Conservation (phyloP, 2,888 invertebrate genomes). For the Theretra japonica region DNA sequence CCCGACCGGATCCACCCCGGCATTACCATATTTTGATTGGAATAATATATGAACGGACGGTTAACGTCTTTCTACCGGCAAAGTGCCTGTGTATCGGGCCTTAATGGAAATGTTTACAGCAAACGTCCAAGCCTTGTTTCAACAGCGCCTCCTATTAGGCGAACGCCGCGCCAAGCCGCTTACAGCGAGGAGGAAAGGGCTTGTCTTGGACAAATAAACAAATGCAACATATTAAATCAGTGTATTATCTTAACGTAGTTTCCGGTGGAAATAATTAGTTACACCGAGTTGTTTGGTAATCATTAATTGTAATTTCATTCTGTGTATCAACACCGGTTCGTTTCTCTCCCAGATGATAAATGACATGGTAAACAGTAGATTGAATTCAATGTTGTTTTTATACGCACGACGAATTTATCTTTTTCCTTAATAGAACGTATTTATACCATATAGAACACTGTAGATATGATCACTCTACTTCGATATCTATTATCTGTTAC, state of each 20-base stretch:
- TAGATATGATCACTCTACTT: not conserved
- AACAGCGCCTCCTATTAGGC: slow-evolving; percentile 38
- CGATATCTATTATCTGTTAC: not conserved
- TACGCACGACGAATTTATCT: not conserved
- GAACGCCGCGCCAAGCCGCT: slow-evolving; percentile 52
- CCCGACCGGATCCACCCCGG: slow-evolving; percentile 54
- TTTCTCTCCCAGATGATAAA: not conserved
- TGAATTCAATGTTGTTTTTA: not conserved
- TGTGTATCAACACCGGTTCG: not conserved
- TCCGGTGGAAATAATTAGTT: slow-evolving; percentile 69
- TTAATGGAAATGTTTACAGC: slow-evolving; percentile 60
- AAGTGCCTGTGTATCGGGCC: slow-evolving; percentile 64
- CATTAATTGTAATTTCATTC: not conserved
- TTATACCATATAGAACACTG: not conserved
- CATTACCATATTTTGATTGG: slow-evolving; percentile 81
- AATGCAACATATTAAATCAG: slow-evolving; percentile 63
- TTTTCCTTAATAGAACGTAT: not conserved
- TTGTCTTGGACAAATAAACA: slow-evolving; percentile 52
- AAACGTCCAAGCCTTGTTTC: slow-evolving; percentile 41
- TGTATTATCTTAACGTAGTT: slow-evolving; percentile 65
- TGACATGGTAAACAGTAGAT: not conserved
- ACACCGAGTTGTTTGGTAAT: not conserved
- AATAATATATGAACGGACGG: slow-evolving; percentile 69
- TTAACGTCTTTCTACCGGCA: slow-evolving; percentile 70
- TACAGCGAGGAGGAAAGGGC: slow-evolving; percentile 52